phyloP scores from a whole-genome alignment of 2,113 vertebrate genomes.

The Perccottus glenii region DNA sequence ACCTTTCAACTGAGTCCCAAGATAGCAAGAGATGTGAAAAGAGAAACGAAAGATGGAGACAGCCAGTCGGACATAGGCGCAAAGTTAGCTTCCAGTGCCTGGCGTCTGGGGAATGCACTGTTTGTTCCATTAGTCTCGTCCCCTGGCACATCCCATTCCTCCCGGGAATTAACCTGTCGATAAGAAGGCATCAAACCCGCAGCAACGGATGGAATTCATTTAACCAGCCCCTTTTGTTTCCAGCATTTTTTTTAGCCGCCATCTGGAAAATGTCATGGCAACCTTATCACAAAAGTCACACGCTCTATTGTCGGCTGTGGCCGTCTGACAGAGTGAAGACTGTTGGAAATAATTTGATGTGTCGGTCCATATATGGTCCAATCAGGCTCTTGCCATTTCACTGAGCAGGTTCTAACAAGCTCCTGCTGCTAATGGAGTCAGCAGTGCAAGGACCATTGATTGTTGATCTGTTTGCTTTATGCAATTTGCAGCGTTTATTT shows the following conservation, averaged over 20 bases:
- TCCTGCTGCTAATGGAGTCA: slow-evolving; percentile 17
- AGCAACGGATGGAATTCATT: slow-evolving; percentile 59
- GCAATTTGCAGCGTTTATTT: slow-evolving; percentile 2
- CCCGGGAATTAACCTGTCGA: slow-evolving; percentile 63
- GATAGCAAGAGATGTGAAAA: slow-evolving; percentile 21
- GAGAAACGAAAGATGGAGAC: slow-evolving; percentile 32
- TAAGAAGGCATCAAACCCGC: slow-evolving; percentile 51
- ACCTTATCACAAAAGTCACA: slow-evolving; percentile 67
- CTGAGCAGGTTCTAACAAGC: slow-evolving; percentile 27
- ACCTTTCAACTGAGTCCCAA: slow-evolving; percentile 47
- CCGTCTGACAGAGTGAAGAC: slow-evolving; percentile 39
- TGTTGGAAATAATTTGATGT: slow-evolving; percentile 49
- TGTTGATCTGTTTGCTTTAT: slow-evolving; percentile 8
- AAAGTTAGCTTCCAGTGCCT: slow-evolving; percentile 16
- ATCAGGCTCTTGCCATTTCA: slow-evolving; percentile 46
- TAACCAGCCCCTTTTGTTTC: slow-evolving; percentile 65
- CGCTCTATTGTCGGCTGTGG: slow-evolving; percentile 27
- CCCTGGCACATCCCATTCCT: slow-evolving; percentile 64
- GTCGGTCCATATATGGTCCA: slow-evolving; percentile 48
- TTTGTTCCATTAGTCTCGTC: slow-evolving; percentile 64
- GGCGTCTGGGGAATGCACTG: slow-evolving; percentile 35
- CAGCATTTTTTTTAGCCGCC: slow-evolving; percentile 46
- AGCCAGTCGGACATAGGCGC: slow-evolving; percentile 8
- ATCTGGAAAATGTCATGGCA: slow-evolving; percentile 74
- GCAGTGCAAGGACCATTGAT: slow-evolving; percentile 2